These are phyloP conservation scores for Oncorhynchus kisutch DNA, from an alignment of 2,113 vertebrate genomes.

Conservation along the genomic window DNA sequence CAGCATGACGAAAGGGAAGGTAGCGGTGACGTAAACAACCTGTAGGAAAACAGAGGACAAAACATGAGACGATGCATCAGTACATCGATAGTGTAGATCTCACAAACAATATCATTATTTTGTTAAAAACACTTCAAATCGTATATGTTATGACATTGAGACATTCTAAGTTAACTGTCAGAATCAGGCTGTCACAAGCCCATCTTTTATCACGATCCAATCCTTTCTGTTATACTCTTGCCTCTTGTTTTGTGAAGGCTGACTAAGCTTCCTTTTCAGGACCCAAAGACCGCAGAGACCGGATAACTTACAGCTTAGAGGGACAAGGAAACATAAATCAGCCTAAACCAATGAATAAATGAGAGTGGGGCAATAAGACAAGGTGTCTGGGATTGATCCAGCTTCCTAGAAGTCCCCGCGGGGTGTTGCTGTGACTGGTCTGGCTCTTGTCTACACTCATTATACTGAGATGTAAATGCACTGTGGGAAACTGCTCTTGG, in stretches of 20 bases:
- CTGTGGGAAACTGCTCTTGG: neutral
- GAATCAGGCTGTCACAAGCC: too few relatives aligned
- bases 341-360: slow-evolving; percentile 40
- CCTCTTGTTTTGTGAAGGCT: too few relatives aligned
- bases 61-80: too few relatives aligned
- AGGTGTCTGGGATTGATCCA: slow-evolving; percentile 36
- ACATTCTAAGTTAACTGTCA: too few relatives aligned
- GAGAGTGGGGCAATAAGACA: slow-evolving; percentile 35
- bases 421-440: neutral
- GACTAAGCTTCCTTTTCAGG: neutral
- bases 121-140: too few relatives aligned
- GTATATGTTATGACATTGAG: too few relatives aligned
- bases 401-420: slow-evolving; percentile 15
- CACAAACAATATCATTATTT: neutral
- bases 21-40: slow-evolving; percentile 95
- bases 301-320: slow-evolving; percentile 32
- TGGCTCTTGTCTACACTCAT: neutral
- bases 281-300: neutral
- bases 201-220: too few relatives aligned
- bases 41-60: slow-evolving; percentile 20
- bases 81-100: neutral
- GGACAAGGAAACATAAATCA: slow-evolving; percentile 33
- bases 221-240: too few relatives aligned
- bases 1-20: slow-evolving; percentile 95
- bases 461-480: neutral